These are phyloP conservation scores for Ooceraea biroi DNA, from an alignment of 1,140 invertebrate genomes.

Conservation along the genomic window DNA sequence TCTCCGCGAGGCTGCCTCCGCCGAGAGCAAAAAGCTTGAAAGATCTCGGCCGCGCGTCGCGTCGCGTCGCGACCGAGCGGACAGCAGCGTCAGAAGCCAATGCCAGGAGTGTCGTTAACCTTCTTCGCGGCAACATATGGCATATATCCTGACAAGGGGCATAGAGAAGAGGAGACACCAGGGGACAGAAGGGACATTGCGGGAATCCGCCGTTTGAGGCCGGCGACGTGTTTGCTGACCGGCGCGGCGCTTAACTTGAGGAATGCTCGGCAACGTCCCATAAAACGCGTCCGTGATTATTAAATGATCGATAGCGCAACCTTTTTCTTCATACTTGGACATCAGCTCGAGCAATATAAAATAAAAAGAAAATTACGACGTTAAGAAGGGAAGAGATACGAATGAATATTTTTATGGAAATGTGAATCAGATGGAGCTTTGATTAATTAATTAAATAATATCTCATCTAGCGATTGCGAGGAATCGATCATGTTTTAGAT, in stretches of 20 bases:
- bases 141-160: slow-evolving; percentile 45
- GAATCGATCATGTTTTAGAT: not conserved
- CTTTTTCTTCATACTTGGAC: not conserved
- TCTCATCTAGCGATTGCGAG: not conserved
- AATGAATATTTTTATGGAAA: not conserved
- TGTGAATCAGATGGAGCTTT: not conserved
- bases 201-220: slow-evolving; percentile 37
- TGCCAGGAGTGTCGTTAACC: slow-evolving; percentile 62
- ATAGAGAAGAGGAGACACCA: slow-evolving; percentile 10
- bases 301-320: slow-evolving; percentile 2
- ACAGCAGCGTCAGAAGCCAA: slow-evolving; percentile 54
- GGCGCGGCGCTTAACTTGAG: slow-evolving; percentile 4
- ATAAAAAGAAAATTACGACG: too few relatives aligned
- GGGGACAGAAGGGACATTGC: not conserved
- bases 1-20: slow-evolving; percentile 32
- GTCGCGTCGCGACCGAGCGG: slow-evolving; percentile 6
- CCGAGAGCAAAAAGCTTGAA: slow-evolving; percentile 45
- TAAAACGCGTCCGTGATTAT: slow-evolving; percentile 11
- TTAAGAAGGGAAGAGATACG: not conserved
- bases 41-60: slow-evolving; percentile 46
- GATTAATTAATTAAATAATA: not conserved
- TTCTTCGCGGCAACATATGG: slow-evolving; percentile 59
- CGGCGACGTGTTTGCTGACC: not conserved
- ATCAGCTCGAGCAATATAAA: not conserved
- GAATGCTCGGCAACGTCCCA: slow-evolving; percentile 4